Percentiles rank a stretch among this genome's conserved stretches.
phyloP scores from a whole-genome alignment of 1,140 invertebrate genomes.

The Drosophila subobscura region DNA sequence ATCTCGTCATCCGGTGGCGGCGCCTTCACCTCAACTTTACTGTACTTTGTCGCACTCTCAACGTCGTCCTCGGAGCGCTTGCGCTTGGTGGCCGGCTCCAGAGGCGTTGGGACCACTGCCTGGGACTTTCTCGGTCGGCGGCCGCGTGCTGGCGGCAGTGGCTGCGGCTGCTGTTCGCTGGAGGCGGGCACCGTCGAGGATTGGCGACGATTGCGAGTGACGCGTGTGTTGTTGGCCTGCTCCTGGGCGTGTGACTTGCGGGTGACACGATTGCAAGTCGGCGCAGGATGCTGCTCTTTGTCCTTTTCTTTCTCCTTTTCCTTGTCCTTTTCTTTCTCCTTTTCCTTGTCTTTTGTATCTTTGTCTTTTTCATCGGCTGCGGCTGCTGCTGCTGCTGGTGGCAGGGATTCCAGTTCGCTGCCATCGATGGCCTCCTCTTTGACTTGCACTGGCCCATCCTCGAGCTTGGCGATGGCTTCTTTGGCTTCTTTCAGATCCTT shows the following conservation, averaged over 20 bases:
- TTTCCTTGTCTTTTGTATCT: conserved; percentile 71
- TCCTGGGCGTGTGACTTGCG: conserved; percentile 79
- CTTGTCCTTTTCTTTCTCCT: conserved; percentile 24
- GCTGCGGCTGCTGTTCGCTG: conserved; percentile 14
- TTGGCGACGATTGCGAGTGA: conserved; percentile 74
- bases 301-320: conserved; percentile 37
- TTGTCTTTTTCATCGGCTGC: conserved; percentile 58
- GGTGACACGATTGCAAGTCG: conserved; percentile 67
- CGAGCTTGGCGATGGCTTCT: conserved; percentile 47
- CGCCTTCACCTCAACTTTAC: conserved; percentile 62
- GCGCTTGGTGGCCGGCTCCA: conserved; percentile 52
- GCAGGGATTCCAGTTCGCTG: conserved; percentile 24
- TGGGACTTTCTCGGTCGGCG: conserved; percentile 32
- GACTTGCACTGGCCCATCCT: conserved; percentile 17
- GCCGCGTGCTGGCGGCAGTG: conserved; percentile 27
- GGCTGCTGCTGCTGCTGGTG: conserved; percentile 13
- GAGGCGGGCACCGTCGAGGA: conserved; percentile 40
- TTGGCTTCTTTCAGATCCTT: conserved; percentile 75
- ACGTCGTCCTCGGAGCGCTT: conserved; percentile 68
- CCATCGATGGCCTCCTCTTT: conserved; percentile 48
- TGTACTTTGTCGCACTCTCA: conserved; percentile 48
- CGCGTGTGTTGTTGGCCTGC: conserved; percentile 65
- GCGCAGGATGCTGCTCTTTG: conserved; percentile 34
- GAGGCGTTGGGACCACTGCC: neutral
- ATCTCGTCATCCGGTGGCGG: conserved; percentile 20